Base-by-base conservation (phyloP, 2,113 vertebrate species). In the Zosterops lateralis region DNA sequence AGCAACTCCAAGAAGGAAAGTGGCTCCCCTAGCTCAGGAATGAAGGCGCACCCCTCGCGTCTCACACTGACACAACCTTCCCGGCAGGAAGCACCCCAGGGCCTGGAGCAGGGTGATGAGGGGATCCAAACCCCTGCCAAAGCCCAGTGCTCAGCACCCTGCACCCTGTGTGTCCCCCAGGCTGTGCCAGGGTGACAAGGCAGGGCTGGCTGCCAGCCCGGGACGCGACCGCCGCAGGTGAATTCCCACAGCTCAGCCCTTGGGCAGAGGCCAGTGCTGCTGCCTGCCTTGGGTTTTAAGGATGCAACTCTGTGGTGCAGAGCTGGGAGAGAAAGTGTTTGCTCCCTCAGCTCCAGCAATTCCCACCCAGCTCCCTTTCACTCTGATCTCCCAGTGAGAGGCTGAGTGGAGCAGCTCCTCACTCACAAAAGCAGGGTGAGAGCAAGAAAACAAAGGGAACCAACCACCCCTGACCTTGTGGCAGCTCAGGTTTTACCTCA, bases 311-410 rank as follows among this genome's bases (percentile, higher is more conserved):
- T 32, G 38, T 62, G 80, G 1, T 62, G 81, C 75, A 87, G 85
- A 64, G 57, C 90, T 7, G 3, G 11, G 21, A 3, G 21, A 3
- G 2, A 17, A 44, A 67, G 15, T 1, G 2, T 67, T 64, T 9
- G 53, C 45, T 70, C n/a, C 44, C 44, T 19, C 15, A 2, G 68
- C 65, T 51, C 86, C 86, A 68, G 45, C 74, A 28, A 40, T 38
- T 53, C 87, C 61, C 60, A 73, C 32, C 10, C 1, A 77, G 60
- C 54, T 81, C 88, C 68, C 2, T 66, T 32, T 50, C 84, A 42
- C 0, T 1, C 20, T 2, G 12, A 22, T 13, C 9, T 57, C n/a
- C 51, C 22, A 0, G 32, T 1, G 1, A 58, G 34, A 47, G 38
- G 65, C 58, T 36, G 60, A 61, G 65, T 0, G 1, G 56, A 61